Percentiles rank a stretch among this genome's conserved stretches.
Evolutionary conservation across 2,113 vertebrate species (phyloP).

Genomic region (Trogon melanurus): DNA sequence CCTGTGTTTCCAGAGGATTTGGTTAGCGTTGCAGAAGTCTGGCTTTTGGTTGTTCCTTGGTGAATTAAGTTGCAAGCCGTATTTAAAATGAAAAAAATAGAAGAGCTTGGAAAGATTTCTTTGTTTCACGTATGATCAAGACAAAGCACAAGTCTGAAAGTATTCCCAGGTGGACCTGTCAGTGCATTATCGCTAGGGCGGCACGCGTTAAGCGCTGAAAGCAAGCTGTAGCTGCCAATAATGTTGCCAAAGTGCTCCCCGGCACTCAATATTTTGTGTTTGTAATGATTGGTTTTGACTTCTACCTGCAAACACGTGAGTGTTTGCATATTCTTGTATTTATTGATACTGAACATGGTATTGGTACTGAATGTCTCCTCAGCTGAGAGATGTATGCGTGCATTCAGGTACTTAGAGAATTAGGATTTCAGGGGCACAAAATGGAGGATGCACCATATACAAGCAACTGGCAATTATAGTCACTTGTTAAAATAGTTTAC

Average conservation of each 20-base stretch:
- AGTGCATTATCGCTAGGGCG: neutral
- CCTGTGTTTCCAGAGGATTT: neutral
- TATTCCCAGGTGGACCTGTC: neutral
- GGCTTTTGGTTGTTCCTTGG: neutral
- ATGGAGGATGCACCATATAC: neutral
- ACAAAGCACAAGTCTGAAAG: neutral
- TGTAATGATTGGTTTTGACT: neutral
- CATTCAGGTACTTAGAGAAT: neutral
- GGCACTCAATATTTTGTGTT: neutral
- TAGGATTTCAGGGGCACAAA: neutral
- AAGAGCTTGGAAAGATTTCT: neutral
- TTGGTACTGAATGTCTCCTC: neutral
- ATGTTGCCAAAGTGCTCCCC: neutral
- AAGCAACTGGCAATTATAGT: conserved; percentile 21
- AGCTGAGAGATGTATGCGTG: neutral
- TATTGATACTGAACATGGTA: neutral
- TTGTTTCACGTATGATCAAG: neutral
- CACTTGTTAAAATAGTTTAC: conserved; percentile 30
- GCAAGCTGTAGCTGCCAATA: neutral
- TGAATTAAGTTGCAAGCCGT: neutral
- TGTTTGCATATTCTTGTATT: neutral
- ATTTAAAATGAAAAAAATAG: neutral
- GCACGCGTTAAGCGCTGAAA: neutral
- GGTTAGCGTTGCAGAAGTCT: neutral
- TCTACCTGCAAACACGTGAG: neutral